Evolutionary conservation across 1,140 invertebrate genomes (phyloP), one percentile per base, ranked within the genome.

Genomic region (Drosophila varians): DNA sequence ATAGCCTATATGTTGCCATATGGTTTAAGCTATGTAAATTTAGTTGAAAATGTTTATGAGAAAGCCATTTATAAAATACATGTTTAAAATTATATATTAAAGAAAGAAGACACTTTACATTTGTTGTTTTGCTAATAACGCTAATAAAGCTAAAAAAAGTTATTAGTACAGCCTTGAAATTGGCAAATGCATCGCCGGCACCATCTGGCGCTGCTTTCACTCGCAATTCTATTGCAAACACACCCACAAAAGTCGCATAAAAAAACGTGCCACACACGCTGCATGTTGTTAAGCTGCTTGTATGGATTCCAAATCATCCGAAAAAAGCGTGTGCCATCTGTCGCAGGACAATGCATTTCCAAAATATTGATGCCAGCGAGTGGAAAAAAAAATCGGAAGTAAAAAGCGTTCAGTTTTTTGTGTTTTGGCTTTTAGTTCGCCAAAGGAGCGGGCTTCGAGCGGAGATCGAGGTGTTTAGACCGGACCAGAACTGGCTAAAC

Each of bases 241-340:
- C 42, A 57, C 54, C 38, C 42, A 70, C 54, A 38, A 26, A 36
- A 36, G 7, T 21, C 9, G 14, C 6, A 14, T 42, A 36, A 83
- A 62, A 72, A 80, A 58, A 71, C 55, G 25, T 48, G 28, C 82
- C 64, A 66, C 64, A 87, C 82, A 87, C 65, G 70, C 47, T 49
- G 40, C 21, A 47, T 60, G 60, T 60, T 77, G 49, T 62, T 65
- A 28, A 25, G 52, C 31, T 70, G 69, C 74, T 87, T 87, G 70
- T 87, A 87, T 60, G 82, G 82, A 87, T 87, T 87, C 82, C 77
- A 88, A 87, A 88, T 77, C 45, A 58, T 43, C 77, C 9, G 34
- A 87, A 87, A 86, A 87, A 87, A 87, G 64, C 49, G 74, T 88
- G 77, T 68, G 66, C 72, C 82, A 87, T 70, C 74, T 87, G 82